Percentiles rank a stretch among this genome's conserved stretches.
phyloP scores from a whole-genome alignment of 2,113 vertebrate genomes.

The Fregata magnificens region DNA sequence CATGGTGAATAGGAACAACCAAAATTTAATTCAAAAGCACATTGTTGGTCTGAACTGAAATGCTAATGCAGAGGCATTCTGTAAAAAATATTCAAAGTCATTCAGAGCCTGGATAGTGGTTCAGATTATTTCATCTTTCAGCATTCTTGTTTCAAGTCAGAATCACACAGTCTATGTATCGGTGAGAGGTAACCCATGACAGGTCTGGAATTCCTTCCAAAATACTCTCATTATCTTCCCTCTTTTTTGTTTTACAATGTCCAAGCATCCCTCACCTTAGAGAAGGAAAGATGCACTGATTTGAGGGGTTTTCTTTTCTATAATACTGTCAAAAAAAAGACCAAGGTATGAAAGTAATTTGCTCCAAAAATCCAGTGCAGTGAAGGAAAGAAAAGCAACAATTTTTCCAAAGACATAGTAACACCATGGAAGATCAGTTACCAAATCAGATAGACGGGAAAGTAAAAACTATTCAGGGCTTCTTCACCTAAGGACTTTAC shows the following conservation, averaged over 20 bases:
- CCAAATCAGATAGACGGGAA: neutral
- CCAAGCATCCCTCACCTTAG: neutral
- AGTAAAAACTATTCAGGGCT: neutral
- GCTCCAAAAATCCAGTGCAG: neutral
- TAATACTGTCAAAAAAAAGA: neutral
- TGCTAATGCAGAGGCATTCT: neutral
- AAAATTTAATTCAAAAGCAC: neutral
- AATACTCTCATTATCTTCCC: neutral
- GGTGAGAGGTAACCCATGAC: neutral
- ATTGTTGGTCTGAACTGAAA: neutral
- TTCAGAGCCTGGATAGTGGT: neutral
- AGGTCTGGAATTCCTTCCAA: neutral
- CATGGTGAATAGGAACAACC: rapidly evolving
- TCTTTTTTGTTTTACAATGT: neutral
- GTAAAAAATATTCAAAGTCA: neutral
- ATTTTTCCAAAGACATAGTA: neutral
- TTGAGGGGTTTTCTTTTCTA: neutral
- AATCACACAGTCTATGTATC: neutral
- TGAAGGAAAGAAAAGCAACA: neutral
- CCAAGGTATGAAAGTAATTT: neutral
- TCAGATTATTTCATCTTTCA: neutral
- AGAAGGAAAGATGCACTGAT: neutral
- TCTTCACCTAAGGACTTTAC: neutral
- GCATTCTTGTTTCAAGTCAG: neutral
- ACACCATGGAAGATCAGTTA: neutral